phyloP scores from a whole-genome alignment of 2,113 vertebrate species.

The Marmota flaviventris region DNA sequence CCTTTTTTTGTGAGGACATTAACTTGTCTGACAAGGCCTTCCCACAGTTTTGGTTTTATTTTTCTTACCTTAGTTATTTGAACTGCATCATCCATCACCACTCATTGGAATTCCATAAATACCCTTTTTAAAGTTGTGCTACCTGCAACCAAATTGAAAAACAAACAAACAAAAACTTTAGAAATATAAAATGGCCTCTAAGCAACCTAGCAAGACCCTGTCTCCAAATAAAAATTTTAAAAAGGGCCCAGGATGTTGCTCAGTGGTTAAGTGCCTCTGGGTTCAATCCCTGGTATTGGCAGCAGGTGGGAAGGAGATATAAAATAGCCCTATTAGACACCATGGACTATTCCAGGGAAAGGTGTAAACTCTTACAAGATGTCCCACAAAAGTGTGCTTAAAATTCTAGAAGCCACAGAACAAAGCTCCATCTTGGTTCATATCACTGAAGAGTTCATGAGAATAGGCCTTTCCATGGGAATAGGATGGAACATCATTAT shows the following conservation, averaged over 20 bases:
- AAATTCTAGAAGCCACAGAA: neutral
- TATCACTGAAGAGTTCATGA: conserved; percentile 5
- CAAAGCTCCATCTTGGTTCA: conserved; percentile 37
- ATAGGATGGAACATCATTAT: neutral
- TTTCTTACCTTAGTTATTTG: conserved; percentile 73
- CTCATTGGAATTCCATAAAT: conserved; percentile 76
- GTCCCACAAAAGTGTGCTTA: neutral
- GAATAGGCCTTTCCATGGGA: neutral
- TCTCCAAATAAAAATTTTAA: too few species aligned
- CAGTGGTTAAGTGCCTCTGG: too few species aligned
- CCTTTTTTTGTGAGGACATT: conserved; percentile 38
- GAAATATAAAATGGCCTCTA: neutral
- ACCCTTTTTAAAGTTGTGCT: conserved; percentile 31
- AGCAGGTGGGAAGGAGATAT: neutral
- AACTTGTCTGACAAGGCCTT: conserved; percentile 8
- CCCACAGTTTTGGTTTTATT: conserved; percentile 32
- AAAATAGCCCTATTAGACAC: conserved; percentile 53
- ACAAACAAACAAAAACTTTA: conserved; percentile 18
- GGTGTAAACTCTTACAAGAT: conserved; percentile 35
- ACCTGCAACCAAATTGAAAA: conserved; percentile 66
- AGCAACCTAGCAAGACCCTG: too few species aligned
- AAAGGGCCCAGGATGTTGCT: too few species aligned
- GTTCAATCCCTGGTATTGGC: too few species aligned
- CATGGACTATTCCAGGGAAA: neutral
- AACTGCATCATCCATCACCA: conserved; percentile 71